A percentile compares a stretch with the other conserved stretches of the same genome.
These are phyloP conservation scores for Clarias magur DNA, from an alignment of 2,113 vertebrate species.

Conservation along the genomic window DNA sequence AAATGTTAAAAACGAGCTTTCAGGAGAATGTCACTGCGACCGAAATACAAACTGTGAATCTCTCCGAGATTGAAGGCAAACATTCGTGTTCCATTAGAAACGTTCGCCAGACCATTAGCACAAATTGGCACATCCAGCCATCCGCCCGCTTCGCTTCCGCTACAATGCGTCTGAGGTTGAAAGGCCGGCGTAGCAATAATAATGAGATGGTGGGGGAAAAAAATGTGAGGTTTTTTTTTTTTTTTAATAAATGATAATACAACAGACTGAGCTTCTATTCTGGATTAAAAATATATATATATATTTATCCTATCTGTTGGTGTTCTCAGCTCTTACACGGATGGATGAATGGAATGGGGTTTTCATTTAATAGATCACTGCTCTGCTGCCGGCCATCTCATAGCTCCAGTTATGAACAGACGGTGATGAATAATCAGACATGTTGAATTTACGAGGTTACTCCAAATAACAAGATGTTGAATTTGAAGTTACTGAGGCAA, in stretches of 20 bases:
- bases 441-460: too few relatives aligned
- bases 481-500: too few relatives aligned
- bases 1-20: neutral
- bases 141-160: too few relatives aligned
- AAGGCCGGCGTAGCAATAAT: neutral
- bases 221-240: neutral
- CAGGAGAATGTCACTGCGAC: neutral
- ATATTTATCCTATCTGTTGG: neutral
- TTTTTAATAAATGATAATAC: too few relatives aligned
- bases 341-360: neutral
- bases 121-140: neutral
- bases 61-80: neutral
- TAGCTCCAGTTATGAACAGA: neutral
- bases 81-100: neutral
- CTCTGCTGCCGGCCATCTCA: neutral
- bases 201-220: neutral
- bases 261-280: neutral
- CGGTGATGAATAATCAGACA: too few relatives aligned
- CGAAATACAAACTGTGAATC: neutral
- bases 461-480: too few relatives aligned
- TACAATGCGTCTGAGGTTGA: neutral
- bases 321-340: neutral
- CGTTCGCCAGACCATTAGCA: neutral
- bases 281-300: neutral
- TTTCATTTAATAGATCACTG: neutral